Conservation (phyloP, 2,888 invertebrate genomes). For the Polia nebulosa region DNA sequence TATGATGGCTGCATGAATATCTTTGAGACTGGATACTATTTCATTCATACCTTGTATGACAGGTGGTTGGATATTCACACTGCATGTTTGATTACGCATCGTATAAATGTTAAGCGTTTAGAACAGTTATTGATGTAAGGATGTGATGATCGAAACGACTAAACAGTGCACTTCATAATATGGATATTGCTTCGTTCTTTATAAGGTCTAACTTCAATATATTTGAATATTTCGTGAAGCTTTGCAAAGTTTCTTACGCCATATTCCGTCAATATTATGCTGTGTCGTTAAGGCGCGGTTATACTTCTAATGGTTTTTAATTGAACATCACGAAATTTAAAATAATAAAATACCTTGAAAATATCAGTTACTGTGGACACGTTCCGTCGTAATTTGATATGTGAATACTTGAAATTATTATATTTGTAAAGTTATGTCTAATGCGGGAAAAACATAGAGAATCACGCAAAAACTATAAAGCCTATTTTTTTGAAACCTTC, state of each 20-base stretch:
- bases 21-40: constrained; percentile 22
- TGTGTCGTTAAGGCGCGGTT: no score
- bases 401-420: no score
- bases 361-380: no score
- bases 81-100: constrained; percentile 19
- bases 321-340: no score
- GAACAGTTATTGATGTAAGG: constrained; percentile 20
- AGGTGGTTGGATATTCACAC: constrained; percentile 27
- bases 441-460: no score
- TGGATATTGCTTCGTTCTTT: not conserved
- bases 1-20: constrained; percentile 40
- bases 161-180: not conserved
- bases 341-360: no score
- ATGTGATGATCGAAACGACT: not conserved
- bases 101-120: constrained; percentile 29
- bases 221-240: not conserved
- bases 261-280: not conserved
- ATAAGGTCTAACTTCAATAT: not conserved
- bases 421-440: no score
- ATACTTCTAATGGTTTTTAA: no score
- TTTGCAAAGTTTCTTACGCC: not conserved
- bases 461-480: no score
- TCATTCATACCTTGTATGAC: constrained; percentile 46
- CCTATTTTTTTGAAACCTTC: no score
- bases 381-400: no score